phyloP scores from a whole-genome alignment of 2,113 vertebrate species.

The Bucco capensis region DNA sequence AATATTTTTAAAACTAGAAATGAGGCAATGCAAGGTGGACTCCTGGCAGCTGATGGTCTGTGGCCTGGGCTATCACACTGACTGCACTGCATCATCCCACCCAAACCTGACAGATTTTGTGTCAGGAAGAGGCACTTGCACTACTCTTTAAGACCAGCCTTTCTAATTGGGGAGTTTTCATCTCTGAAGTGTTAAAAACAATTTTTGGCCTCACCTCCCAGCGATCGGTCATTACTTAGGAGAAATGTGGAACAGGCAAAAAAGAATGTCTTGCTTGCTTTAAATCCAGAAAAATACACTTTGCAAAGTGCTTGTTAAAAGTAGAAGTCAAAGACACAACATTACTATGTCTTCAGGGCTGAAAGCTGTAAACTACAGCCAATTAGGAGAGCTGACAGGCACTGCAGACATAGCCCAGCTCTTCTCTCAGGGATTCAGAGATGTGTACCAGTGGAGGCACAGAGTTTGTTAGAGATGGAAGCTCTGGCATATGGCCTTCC shows the following conservation, averaged over 20 bases:
- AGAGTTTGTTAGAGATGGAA: not conserved
- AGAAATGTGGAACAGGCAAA: not conserved
- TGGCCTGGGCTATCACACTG: not conserved
- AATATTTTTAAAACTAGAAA: not conserved
- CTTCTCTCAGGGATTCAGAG: not conserved
- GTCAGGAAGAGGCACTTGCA: not conserved
- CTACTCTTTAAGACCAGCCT: rapidly evolving
- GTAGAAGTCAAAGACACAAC: not conserved
- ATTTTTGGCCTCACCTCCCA: not conserved
- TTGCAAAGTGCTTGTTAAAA: not conserved
- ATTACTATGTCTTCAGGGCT: not conserved
- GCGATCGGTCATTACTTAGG: not conserved
- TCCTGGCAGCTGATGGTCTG: not conserved
- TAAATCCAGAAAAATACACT: not conserved
- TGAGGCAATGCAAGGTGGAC: not conserved
- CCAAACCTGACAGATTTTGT: not conserved
- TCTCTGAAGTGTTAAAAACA: not conserved
- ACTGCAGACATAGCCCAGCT: not conserved
- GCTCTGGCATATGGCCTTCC: not conserved
- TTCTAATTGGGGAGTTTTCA: not conserved
- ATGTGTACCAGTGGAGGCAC: not conserved
- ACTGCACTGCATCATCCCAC: not conserved
- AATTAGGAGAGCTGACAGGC: not conserved
- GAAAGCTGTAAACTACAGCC: not conserved
- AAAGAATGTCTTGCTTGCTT: not conserved